phyloP scores from a whole-genome alignment of 2,797 vertebrate genomes.

The Acestrorhynchus altus region DNA sequence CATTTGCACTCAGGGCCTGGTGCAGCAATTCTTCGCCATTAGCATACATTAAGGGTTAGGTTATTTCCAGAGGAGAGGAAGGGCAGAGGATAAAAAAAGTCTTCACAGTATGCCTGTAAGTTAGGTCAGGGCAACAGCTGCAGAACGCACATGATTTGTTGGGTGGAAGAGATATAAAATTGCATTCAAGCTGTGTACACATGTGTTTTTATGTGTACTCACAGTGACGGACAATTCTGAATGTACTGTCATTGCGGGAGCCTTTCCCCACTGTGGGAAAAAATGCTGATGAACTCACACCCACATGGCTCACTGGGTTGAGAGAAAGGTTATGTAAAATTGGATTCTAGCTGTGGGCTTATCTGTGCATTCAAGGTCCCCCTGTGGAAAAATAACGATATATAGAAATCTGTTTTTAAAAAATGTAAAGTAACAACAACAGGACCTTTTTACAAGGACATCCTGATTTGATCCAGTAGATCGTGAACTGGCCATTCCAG shows the following conservation, averaged over 20 bases:
- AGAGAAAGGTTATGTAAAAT: neutral
- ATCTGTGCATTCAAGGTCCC: neutral
- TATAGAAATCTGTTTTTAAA: neutral
- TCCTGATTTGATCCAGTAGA: no score
- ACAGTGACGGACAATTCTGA: neutral
- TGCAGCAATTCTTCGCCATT: constrained; percentile 69
- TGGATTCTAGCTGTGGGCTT: neutral
- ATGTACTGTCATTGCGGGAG: neutral
- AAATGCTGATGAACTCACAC: neutral
- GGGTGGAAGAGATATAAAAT: constrained; percentile 11
- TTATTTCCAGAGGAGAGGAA: constrained; percentile 60
- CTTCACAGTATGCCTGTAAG: constrained; percentile 48
- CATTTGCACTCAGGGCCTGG: constrained; percentile 70
- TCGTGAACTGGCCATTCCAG: no score
- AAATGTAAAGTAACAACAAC: neutral
- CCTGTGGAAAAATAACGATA: neutral
- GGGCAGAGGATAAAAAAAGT: constrained; percentile 32
- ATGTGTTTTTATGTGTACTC: neutral
- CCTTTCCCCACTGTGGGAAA: neutral
- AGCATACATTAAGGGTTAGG: constrained; percentile 73
- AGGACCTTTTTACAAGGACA: neutral
- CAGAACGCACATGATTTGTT: neutral
- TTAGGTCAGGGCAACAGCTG: neutral
- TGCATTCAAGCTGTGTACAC: neutral
- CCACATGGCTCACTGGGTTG: neutral